phyloP scores from a whole-genome alignment of 2,113 vertebrate genomes.

The Planiliza haematocheilus region DNA sequence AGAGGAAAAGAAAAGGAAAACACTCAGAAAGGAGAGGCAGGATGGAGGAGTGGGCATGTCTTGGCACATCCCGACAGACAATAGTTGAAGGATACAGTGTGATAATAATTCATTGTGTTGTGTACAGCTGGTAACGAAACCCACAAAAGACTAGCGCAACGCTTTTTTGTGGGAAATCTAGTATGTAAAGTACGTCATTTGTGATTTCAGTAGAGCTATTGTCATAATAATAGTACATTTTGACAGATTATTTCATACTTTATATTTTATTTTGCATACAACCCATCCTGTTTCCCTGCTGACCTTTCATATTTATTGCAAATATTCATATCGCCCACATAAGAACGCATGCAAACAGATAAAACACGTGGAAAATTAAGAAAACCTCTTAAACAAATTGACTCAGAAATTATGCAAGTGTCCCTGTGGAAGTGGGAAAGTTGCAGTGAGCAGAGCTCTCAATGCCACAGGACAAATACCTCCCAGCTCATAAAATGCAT shows the following conservation, averaged over 20 bases:
- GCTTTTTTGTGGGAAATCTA: constrained; percentile 2
- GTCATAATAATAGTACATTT: not conserved
- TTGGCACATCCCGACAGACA: constrained; percentile 55
- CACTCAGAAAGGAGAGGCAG: constrained; percentile 39
- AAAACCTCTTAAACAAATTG: no score
- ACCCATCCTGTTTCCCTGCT: not conserved
- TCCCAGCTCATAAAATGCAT: constrained; percentile 14
- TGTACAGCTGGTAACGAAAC: constrained; percentile 9
- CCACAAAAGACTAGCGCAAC: constrained; percentile 9
- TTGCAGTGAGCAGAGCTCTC: not conserved
- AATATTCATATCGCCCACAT: no score
- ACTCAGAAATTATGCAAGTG: no score
- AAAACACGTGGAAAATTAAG: no score
- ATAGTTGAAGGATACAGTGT: constrained; percentile 56
- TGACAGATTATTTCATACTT: not conserved
- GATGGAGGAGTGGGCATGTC: constrained; percentile 60
- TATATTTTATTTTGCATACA: not conserved
- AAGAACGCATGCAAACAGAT: no score
- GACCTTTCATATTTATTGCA: no score
- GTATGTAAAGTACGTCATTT: not conserved
- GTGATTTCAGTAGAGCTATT: not conserved
- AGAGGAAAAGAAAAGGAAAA: constrained; percentile 64
- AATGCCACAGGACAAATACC: not conserved
- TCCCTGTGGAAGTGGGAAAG: not conserved
- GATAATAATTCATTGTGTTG: constrained; percentile 44